Conservation (phyloP, 2,797 vertebrate species). For the Knipowitschia caucasica region DNA sequence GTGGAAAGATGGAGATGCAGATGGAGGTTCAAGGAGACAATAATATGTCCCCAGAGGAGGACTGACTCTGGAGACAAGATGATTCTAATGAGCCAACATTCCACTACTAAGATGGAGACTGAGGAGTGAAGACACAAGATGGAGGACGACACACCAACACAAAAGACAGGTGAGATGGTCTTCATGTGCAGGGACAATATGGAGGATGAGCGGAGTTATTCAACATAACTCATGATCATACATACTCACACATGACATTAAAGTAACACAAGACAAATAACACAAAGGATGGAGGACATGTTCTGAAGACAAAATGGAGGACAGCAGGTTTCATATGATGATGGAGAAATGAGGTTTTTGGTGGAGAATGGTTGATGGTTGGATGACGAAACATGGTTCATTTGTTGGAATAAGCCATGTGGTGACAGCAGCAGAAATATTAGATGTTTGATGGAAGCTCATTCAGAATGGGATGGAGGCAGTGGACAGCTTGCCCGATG, state of each 20-base stretch:
- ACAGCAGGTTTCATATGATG: background rate
- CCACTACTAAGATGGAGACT: conserved; percentile 2
- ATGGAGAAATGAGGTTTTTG: background rate
- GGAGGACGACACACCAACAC: too few species aligned
- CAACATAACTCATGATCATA: too few species aligned
- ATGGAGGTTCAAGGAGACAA: too few species aligned
- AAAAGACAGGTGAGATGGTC: background rate
- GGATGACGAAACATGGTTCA: background rate
- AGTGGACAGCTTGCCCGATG: too few species aligned
- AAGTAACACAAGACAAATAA: background rate
- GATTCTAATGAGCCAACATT: background rate
- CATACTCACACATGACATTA: background rate
- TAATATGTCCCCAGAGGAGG: too few species aligned
- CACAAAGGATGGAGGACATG: background rate
- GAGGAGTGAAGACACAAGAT: too few species aligned
- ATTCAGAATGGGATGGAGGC: too few species aligned
- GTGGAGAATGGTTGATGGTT: background rate
- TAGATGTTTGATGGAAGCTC: too few species aligned
- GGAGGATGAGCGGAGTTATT: too few species aligned
- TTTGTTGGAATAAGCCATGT: background rate
- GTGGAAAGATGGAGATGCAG: background rate
- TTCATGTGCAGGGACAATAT: too few species aligned
- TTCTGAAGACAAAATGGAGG: background rate
- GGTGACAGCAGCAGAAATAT: background rate
- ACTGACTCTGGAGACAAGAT: background rate